Evolutionary conservation across 1,140 invertebrate genomes (phyloP).

Genomic region (Psilanteris sp.): DNA sequence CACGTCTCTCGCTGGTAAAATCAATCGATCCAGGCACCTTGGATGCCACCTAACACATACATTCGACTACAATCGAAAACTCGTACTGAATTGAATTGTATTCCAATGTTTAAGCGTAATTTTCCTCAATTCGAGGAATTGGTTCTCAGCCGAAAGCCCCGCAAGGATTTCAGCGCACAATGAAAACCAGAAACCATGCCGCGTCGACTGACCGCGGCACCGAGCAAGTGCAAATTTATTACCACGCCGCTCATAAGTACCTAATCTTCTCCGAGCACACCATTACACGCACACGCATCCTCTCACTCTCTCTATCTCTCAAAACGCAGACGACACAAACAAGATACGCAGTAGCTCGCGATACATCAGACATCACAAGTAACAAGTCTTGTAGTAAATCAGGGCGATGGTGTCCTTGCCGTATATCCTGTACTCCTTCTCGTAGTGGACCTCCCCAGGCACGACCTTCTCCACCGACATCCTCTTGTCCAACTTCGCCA

Average conservation of each 20-base stretch:
- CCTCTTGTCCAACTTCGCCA: slow-evolving; percentile 63
- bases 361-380: slow-evolving; percentile 74
- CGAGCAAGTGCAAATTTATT: slow-evolving; percentile 4
- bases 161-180: neutral
- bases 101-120: too few species aligned
- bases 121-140: too few species aligned
- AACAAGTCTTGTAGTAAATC: slow-evolving; percentile 79
- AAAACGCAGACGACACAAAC: slow-evolving; percentile 16
- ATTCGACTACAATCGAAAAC: too few species aligned
- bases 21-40: too few species aligned
- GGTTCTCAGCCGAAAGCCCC: too few species aligned
- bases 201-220: neutral
- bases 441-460: slow-evolving; percentile 77
- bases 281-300: neutral
- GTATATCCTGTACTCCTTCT: slow-evolving; percentile 78
- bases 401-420: slow-evolving; percentile 78
- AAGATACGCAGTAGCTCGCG: slow-evolving; percentile 3
- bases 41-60: too few species aligned
- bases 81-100: too few species aligned
- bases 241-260: slow-evolving; percentile 36
- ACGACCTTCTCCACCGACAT: slow-evolving; percentile 63
- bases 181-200: neutral
- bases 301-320: too few species aligned
- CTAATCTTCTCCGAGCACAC: neutral
- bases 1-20: too few species aligned